Conservation (phyloP, 2,797 vertebrate genomes). For the Geotrypetes seraphini region DNA sequence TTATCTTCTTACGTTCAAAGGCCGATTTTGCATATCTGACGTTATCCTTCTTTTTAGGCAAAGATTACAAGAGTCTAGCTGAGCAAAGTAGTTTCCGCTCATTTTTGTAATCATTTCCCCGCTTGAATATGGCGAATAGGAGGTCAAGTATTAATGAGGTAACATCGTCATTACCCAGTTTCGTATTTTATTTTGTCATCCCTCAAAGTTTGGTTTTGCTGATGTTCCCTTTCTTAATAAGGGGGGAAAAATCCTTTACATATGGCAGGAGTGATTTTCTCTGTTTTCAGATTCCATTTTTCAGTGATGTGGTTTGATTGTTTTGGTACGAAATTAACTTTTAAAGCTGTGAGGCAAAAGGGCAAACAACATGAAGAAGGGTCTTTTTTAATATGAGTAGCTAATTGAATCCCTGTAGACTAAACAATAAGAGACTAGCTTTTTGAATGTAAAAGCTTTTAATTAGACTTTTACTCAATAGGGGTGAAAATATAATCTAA, state of each 20-base stretch:
- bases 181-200: too few relatives aligned
- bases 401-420: constrained; percentile 40
- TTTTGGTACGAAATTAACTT: constrained; percentile 24
- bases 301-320: constrained; percentile 14
- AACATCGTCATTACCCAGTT: too few relatives aligned
- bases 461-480: constrained; percentile 48
- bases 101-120: too few relatives aligned
- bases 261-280: neutral
- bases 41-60: too few relatives aligned
- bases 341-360: constrained; percentile 22
- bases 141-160: too few relatives aligned
- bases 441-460: constrained; percentile 52
- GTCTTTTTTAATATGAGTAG: constrained; percentile 27
- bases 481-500: constrained; percentile 47
- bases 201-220: neutral
- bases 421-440: constrained; percentile 42
- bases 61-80: too few relatives aligned
- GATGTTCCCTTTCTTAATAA: constrained; percentile 7
- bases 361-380: constrained; percentile 19
- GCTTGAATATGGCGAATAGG: too few relatives aligned
- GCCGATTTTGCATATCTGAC: too few relatives aligned
- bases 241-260: neutral
- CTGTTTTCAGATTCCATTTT: constrained; percentile 18
- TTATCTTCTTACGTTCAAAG: too few relatives aligned
- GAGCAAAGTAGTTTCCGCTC: too few relatives aligned